Percentiles rank a stretch among this genome's conserved stretches.
phyloP scores from a whole-genome alignment of 1,140 invertebrate genomes.

The Hylaeus volcanicus region DNA sequence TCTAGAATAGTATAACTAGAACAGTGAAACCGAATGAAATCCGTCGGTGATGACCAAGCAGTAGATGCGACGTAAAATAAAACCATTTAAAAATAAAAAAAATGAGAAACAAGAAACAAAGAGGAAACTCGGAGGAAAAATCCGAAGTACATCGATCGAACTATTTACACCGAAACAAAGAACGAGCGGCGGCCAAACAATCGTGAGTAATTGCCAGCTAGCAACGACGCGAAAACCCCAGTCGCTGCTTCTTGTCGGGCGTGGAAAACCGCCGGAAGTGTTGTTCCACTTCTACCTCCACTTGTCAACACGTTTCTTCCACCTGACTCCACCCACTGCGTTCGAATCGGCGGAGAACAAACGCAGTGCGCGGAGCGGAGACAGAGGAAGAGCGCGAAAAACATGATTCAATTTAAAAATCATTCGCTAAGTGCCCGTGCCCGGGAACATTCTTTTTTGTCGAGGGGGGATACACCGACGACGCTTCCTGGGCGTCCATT shows the following conservation, averaged over 20 bases:
- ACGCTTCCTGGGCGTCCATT: slow-evolving; percentile 52
- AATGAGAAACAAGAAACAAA: not conserved
- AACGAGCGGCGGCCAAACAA: slow-evolving; percentile 33
- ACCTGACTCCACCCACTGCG: slow-evolving; percentile 11
- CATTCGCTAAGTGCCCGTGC: slow-evolving; percentile 72
- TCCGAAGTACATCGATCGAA: not conserved
- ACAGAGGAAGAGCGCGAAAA: slow-evolving; percentile 8
- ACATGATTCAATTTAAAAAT: slow-evolving; percentile 75
- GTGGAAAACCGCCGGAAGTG: slow-evolving; percentile 41
- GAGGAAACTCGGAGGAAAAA: not conserved
- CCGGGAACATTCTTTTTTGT: slow-evolving; percentile 40
- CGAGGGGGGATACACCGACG: slow-evolving; percentile 51
- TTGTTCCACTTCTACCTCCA: slow-evolving; percentile 21
- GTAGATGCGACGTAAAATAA: no score
- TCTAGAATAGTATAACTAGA: no score
- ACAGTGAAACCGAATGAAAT: no score
- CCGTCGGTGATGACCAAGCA: not conserved
- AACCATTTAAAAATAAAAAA: no score
- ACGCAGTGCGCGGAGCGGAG: not conserved
- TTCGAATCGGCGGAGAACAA: not conserved
- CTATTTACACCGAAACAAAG: slow-evolving; percentile 11
- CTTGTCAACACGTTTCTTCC: slow-evolving; percentile 66
- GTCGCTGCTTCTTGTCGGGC: slow-evolving; percentile 45
- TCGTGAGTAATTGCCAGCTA: slow-evolving; percentile 44
- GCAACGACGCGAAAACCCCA: slow-evolving; percentile 22